Conservation (phyloP, 2,797 vertebrate genomes). For the Propithecus perrieri region DNA sequence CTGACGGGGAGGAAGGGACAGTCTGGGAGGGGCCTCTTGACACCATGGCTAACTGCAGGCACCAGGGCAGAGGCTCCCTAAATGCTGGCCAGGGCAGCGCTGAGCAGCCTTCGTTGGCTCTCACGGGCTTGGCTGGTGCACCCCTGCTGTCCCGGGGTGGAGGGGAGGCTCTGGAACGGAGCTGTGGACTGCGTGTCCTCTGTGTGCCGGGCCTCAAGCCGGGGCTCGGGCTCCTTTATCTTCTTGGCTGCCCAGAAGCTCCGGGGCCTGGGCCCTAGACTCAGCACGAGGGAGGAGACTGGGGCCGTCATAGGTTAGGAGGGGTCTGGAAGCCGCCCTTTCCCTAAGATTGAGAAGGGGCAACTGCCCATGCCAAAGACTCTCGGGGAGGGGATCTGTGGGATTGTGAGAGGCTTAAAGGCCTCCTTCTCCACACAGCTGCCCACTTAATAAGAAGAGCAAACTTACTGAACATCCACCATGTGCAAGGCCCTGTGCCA, state of each 20-base stretch:
- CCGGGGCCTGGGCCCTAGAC: neutral
- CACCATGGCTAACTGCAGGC: neutral
- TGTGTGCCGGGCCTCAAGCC: neutral
- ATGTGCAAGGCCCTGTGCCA: accelerated
- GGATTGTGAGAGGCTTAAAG: neutral
- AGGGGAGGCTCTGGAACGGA: neutral
- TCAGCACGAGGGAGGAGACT: neutral
- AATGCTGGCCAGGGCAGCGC: no score
- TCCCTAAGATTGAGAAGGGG: neutral
- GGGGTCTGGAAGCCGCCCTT: neutral
- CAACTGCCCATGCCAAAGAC: neutral
- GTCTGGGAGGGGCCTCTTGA: neutral
- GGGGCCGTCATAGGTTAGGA: neutral
- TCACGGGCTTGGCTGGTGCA: neutral
- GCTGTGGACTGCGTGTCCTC: neutral
- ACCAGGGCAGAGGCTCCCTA: neutral
- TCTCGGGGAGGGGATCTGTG: no score
- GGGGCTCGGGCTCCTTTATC: neutral
- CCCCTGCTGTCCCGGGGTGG: neutral
- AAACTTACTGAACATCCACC: neutral
- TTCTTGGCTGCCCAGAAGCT: neutral
- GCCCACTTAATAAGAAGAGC: neutral
- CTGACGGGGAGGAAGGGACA: neutral
- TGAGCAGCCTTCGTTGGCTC: neutral
- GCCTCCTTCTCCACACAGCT: neutral